These are phyloP conservation scores for Trichonephila clavata DNA, from an alignment of 1,140 invertebrate genomes.

Conservation along the genomic window DNA sequence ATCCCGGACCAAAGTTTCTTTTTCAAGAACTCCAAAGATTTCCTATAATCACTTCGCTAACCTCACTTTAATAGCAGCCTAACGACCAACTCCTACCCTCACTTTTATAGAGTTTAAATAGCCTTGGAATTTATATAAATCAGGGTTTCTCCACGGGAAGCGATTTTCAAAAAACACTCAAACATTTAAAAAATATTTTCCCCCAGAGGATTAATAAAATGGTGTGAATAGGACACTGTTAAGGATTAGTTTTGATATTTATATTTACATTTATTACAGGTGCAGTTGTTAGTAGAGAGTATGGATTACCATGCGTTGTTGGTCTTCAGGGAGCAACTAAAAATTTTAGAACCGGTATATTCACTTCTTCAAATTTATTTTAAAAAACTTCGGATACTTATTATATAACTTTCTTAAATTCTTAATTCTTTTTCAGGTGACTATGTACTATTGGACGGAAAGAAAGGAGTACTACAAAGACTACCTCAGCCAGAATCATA, in stretches of 20 bases:
- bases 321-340: conserved; percentile 86
- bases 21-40: too few species aligned
- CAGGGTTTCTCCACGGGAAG: too few species aligned
- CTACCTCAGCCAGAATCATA: conserved; percentile 27
- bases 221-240: too few species aligned
- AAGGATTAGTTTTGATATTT: neutral
- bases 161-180: too few species aligned
- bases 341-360: conserved; percentile 86
- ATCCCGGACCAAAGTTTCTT: too few species aligned
- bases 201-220: too few species aligned
- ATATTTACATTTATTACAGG: conserved; percentile 82
- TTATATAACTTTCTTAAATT: neutral
- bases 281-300: conserved; percentile 93
- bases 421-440: conserved; percentile 76
- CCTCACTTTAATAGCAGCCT: too few species aligned
- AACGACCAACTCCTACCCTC: too few species aligned
- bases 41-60: too few species aligned
- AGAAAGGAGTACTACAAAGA: conserved; percentile 76
- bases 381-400: neutral
- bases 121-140: too few species aligned
- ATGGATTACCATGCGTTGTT: conserved; percentile 91
- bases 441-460: conserved; percentile 77
- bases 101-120: too few species aligned
- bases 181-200: too few species aligned
- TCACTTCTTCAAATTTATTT: neutral